Evolutionary conservation across 2,888 invertebrate species (phyloP), one percentile per base, ranked within the genome.

Genomic region (Hirtodrosophila cameraria): DNA sequence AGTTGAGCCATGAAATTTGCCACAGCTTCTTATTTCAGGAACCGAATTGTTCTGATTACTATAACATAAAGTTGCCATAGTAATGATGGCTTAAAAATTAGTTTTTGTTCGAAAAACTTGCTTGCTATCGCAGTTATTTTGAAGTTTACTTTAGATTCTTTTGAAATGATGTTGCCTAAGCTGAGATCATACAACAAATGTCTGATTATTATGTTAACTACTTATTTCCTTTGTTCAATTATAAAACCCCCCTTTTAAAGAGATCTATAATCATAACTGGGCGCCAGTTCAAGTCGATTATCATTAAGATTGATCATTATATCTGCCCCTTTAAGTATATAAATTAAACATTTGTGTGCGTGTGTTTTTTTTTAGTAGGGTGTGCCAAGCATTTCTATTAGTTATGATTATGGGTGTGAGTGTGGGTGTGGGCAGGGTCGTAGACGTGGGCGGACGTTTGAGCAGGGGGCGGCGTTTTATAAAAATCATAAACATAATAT

Each of bases 321-420:
- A 25, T 41, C 15, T 36, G 8, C 3, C 27, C 30, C 30, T 38
- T 23, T 35, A 33, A 57, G 25, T 35, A 41, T 42, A 42, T n/a
- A n/a, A n/a, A n/a, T n/a, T n/a, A n/a, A 20, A n/a, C 28, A 49
- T 59, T 64, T 64, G 52, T 70, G 33, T 15, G 27, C 54, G n/a
- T n/a, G n/a, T n/a, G n/a, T n/a, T n/a, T n/a, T n/a, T n/a, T n/a
- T 46, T 60, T 72, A 72, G 69, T 57, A 23, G 60, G 73, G 70
- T 66, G 70, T 46, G 72, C 46, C 59, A 23, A 23, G 23, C 8
- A 23, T 23, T 53, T 43, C 41, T 46, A 48, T 61, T 39, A 62
- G 33, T 15, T 45, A 63, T 53, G 66, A 35, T 27, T 23, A 25
- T 25, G 48, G 28, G 1, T 12, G n/a, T n/a, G n/a, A n/a, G n/a